Base-by-base conservation (phyloP, 1,140 invertebrate species). In the Plutomurus gul region DNA sequence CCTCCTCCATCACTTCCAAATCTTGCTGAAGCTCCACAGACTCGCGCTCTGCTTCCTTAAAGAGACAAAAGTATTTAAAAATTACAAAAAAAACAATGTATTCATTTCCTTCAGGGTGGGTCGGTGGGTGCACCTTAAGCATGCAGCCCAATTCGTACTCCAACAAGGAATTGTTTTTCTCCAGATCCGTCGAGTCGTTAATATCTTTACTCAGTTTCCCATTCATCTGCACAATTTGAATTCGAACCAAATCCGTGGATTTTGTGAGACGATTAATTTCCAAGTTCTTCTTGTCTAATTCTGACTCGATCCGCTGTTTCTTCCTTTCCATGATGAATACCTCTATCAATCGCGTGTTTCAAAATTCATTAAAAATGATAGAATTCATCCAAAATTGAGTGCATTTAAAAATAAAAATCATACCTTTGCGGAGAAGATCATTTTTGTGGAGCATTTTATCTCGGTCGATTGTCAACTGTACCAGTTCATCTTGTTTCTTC, bases 281-380 rank as follows among this genome's bases (percentile, higher is more conserved):
- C 51, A 87, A 88, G 13, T 86, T 85, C 3, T 91, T 87, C 25
- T 88, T 87, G 25, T 91, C 90, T 1, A 92, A 84, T 47, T 92
- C 89, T 76, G 89, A 88, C 46, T 92, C 89, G 6, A 93, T 87
- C 82, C 92, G 91, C 75, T 91, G 86, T 71, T 90, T 91, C 78
- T 93, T 93, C 82, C 93, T 91, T 39, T 93, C 91, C 85, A 93
- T 90, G 60, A 94, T 90, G 84, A 92, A 89, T 27, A 92, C 89
- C 84, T 94, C 91, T 65, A 8, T 3, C n/a, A 47, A 10, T 4
- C 4, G 18, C 7, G n/a, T n/a, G n/a, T n/a, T 91, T 27, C n/a
- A 7, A 47, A 71, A 27, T 46, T 79, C 49, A 36, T 74, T 37
- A 60, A 27, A 49, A 71, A 40, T 49, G 43, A 40, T 65, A 33